Base-by-base conservation (phyloP, 2,797 vertebrate genomes). In the Oceanodroma leucorhoa region DNA sequence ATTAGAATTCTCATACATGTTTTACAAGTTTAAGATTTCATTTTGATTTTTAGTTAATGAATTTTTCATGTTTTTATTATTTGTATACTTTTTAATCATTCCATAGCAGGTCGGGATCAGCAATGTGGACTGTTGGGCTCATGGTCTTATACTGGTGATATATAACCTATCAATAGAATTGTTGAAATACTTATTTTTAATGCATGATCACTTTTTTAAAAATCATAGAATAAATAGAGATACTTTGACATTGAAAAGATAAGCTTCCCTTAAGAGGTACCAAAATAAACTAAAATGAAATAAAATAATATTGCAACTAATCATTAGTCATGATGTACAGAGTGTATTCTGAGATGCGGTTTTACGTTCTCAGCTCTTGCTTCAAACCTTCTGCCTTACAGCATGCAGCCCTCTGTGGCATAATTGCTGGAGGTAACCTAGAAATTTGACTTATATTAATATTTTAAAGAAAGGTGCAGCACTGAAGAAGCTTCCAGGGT, bases 351-450 rank as follows among this genome's bases (percentile, higher is more conserved):
- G 55, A 67, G 20, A 64, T 26, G 36, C 12, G 23, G 26, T 10
- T 60, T 55, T 50, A 79, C 0, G 0, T 45, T 87, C 29, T 64
- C 48, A 60, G 53, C 18, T 83, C 48, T 75, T 87, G 29, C 40
- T 81, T 65, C 50, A 82, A 90, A 75, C 27, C 6, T 81, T 50
- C 43, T 75, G 36, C 45, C 24, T 75, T 75, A 8, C 4, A 54
- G 34, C 3, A 1, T 3, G 34, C 26, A 36, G 36, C 7, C 10
- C 20, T 43, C 20, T 27, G 5, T n/a, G n/a, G n/a, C n/a, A n/a
- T n/a, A n/a, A n/a, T n/a, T n/a, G n/a, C n/a, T n/a, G n/a, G n/a
- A n/a, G n/a, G n/a, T n/a, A n/a, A n/a, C n/a, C n/a, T n/a, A n/a
- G n/a, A n/a, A n/a, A n/a, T n/a, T n/a, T n/a, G n/a, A n/a, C n/a